Evolutionary conservation across 1,140 invertebrate species (phyloP).

Genomic region (Sitodiplosis mosellana): DNA sequence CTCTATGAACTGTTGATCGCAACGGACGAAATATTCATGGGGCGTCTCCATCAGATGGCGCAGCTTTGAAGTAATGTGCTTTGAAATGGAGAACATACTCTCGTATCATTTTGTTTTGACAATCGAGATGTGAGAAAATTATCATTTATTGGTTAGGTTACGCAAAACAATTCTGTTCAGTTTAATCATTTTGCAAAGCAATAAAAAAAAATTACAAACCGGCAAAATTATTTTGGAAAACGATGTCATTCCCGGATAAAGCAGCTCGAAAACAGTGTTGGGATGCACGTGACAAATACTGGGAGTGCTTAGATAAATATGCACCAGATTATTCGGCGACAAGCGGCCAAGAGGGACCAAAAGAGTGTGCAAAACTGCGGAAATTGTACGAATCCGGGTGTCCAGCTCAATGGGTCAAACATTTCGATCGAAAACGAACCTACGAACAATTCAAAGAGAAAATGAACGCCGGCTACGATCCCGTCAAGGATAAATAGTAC

Average conservation of each 20-base stretch:
- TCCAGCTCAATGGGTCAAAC: constrained; percentile 79
- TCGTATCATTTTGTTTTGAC: no score
- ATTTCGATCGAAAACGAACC: constrained; percentile 78
- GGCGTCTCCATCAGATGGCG: no score
- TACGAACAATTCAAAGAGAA: constrained; percentile 78
- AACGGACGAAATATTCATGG: no score
- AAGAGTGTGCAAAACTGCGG: constrained; percentile 49
- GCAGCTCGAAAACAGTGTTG: constrained; percentile 65
- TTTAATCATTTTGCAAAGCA: no score
- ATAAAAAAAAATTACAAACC: no score
- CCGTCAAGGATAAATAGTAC: constrained; percentile 25
- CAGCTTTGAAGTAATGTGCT: no score
- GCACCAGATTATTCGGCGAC: constrained; percentile 28
- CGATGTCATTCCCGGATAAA: constrained; percentile 73
- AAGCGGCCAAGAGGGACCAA: constrained; percentile 24
- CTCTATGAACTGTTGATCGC: no score
- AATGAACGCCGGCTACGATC: constrained; percentile 73
- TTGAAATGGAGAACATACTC: no score
- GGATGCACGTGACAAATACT: constrained; percentile 67
- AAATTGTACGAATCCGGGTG: constrained; percentile 66
- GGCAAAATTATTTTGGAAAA: constrained; percentile 6
- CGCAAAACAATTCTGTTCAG: no score
- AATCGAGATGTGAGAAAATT: no score
- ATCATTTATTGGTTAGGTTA: no score
- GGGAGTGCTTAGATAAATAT: constrained; percentile 68